Percentiles rank a stretch among this genome's conserved stretches.
Evolutionary conservation across 2,888 invertebrate species (phyloP).

Genomic region (Drosophila gaucha): DNA sequence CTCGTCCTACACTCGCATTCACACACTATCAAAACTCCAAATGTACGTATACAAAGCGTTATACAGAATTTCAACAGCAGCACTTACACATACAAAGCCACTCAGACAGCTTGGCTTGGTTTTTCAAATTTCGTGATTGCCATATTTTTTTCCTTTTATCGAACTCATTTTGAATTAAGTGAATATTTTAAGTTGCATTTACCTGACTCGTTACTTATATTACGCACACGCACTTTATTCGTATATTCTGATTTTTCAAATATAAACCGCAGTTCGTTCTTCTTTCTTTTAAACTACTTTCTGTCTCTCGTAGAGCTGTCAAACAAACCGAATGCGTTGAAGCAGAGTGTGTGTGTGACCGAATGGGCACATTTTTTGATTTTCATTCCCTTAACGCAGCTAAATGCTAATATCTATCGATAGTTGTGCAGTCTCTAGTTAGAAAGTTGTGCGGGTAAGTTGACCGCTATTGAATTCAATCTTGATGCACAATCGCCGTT

Average conservation of each 20-base stretch:
- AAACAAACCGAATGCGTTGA: slow-evolving; percentile 61
- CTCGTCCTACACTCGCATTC: slow-evolving; percentile 55
- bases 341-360: slow-evolving; percentile 46
- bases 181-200: slow-evolving; percentile 58
- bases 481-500: not conserved
- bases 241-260: slow-evolving; percentile 53
- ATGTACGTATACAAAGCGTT: slow-evolving; percentile 67
- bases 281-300: slow-evolving; percentile 59
- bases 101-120: slow-evolving; percentile 70
- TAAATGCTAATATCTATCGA: slow-evolving; percentile 33
- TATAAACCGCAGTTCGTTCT: slow-evolving; percentile 48
- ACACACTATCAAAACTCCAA: slow-evolving; percentile 47
- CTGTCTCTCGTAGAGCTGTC: slow-evolving; percentile 49
- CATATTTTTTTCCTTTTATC: slow-evolving; percentile 42
- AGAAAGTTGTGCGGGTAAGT: slow-evolving; percentile 3
- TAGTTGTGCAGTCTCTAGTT: slow-evolving; percentile 3
- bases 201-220: slow-evolving; percentile 62
- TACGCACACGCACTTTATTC: slow-evolving; percentile 70
- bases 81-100: slow-evolving; percentile 54
- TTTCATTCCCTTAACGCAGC: slow-evolving; percentile 13
- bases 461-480: slow-evolving; percentile 6
- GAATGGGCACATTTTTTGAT: slow-evolving; percentile 49
- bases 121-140: slow-evolving; percentile 67
- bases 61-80: slow-evolving; percentile 78
- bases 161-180: slow-evolving; percentile 43